Evolutionary conservation across 2,113 vertebrate species (phyloP), one percentile per base, ranked within the genome.

Genomic region (Onychostruthus taczanowskii): DNA sequence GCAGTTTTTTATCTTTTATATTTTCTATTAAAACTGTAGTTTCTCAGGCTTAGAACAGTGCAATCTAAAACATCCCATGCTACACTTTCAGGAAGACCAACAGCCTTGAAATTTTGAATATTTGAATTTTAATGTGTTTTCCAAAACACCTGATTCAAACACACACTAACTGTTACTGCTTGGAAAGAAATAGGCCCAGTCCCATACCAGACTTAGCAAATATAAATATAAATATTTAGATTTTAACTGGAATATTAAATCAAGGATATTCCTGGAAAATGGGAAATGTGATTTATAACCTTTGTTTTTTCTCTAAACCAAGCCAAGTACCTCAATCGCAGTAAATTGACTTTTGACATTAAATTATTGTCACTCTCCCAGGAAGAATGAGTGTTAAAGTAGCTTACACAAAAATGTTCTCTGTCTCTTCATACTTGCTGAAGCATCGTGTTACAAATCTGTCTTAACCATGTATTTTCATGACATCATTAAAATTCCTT

Each of bases 71-170:
- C 37, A 79, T 44, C 10, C 27, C 11, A 43, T 62, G n/a, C 44
- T 52, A 81, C 39, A 13, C 10, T 84, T 91, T 18, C n/a, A 72
- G 33, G 31, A 35, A 59, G 47, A 68, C 9, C 14, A 49, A n/a
- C 16, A 78, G 52, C 18, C 58, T 82, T 75, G 47, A 89, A 59
- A 96, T 44, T 61, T 52, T 61, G 22, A 52, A 37, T 37, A 87
- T 61, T 69, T 61, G 15, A 52, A 69, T 61, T 52, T 28, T 39
- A 39, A 68, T 33, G 8, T 82, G 59, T 96, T 95, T 96, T 95
- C 84, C 95, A 85, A 95, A 97, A 85, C 81, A 92, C 52, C 52
- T 94, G 84, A 68, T 75, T 97, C 74, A 94, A 96, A 91, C 81
- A 93, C 43, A 93, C 50, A 26, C 69, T 93, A 96, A 91, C 83